Evolutionary conservation across 1,140 invertebrate species (phyloP), one percentile per base, ranked within the genome.

Genomic region (Drosophila malerkotliana): DNA sequence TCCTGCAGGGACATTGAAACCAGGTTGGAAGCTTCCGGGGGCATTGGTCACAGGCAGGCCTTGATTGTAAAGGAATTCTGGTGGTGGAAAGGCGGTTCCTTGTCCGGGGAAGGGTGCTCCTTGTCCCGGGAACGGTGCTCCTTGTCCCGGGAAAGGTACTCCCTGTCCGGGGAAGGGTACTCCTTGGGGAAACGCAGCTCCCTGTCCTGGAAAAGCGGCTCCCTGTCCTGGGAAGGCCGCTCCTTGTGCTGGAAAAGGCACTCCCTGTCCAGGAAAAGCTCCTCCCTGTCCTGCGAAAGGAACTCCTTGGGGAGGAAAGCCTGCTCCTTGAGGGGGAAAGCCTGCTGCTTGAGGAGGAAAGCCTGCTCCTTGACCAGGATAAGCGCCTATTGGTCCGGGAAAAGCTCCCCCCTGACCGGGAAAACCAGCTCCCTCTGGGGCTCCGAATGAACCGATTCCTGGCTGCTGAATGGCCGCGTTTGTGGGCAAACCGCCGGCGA

Each of bases 41-140:
- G 71, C 32, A 14, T 62, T 75, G 4, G 73, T 7, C 0, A 62
- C 15, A 1, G 81, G 81, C 4, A 87, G 48, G 1, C 82, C 81
- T 10, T 85, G 81, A 3, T 12, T 71, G 24, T 67, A 81, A 7
- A 85, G 54, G 12, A 87, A 87, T 9, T 85, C 78, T 4, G 77
- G 72, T 0, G 51, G 26, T 4, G 39, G 34, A 1, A 49, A 66
- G 0, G 24, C 10, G 0, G n/a, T 0, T 30, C 56, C 62, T 1
- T 54, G 48, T 4, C 44, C 24, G 0, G 57, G 30, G 10, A 69
- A 69, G 0, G 24, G 3, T 1, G 8, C 2, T 39, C 44, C 62
- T 1, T 54, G 48, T 2, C 44, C 24, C 0, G 57, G 30, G 7
- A 69, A 69, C 0, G 24, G 3, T 2, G 5, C 34, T n/a, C 34